Evolutionary conservation across 2,888 invertebrate species (phyloP).

Genomic region (Drosophila aldrichi): DNA sequence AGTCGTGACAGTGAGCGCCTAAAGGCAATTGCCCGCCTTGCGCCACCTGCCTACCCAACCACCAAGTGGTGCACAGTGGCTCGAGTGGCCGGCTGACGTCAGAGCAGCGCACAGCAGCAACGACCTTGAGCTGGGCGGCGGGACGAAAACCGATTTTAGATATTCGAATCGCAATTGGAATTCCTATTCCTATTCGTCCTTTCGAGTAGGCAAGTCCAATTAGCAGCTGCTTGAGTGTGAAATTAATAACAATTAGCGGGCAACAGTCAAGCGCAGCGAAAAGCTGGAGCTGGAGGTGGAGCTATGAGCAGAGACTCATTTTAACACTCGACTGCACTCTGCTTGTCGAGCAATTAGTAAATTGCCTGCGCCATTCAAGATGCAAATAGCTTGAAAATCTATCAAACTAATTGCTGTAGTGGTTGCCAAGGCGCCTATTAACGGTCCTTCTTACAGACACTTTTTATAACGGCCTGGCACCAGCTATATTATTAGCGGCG

Average conservation of each 20-base stretch:
- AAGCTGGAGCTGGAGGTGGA: conserved; percentile 2
- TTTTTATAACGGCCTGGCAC: not conserved
- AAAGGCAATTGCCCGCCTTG: not conserved
- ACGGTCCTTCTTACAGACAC: not conserved
- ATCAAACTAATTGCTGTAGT: conserved; percentile 34
- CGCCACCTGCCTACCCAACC: not conserved
- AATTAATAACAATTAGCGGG: conserved; percentile 63
- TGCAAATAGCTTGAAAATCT: conserved; percentile 28
- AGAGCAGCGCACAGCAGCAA: conserved; percentile 52
- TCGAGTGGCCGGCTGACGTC: conserved; percentile 42
- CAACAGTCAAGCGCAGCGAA: conserved; percentile 11
- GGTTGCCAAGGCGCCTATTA: conserved; percentile 1
- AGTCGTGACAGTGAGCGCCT: conserved; percentile 7
- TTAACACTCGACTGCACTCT: conserved; percentile 53
- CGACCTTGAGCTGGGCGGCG: conserved; percentile 35
- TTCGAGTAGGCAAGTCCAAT: conserved; percentile 50
- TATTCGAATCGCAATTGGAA: conserved; percentile 30
- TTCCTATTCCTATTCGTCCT: conserved; percentile 13
- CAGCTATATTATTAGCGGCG: not conserved
- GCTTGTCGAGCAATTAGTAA: conserved; percentile 62
- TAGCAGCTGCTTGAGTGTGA: conserved; percentile 70
- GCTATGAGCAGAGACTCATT: conserved; percentile 22
- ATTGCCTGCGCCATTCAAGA: conserved; percentile 39
- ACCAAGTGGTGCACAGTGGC: not conserved
- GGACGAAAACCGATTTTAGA: conserved; percentile 21